Evolutionary conservation across 2,113 vertebrate species (phyloP), one percentile per base, ranked within the genome.

Genomic region (Strigops habroptila): DNA sequence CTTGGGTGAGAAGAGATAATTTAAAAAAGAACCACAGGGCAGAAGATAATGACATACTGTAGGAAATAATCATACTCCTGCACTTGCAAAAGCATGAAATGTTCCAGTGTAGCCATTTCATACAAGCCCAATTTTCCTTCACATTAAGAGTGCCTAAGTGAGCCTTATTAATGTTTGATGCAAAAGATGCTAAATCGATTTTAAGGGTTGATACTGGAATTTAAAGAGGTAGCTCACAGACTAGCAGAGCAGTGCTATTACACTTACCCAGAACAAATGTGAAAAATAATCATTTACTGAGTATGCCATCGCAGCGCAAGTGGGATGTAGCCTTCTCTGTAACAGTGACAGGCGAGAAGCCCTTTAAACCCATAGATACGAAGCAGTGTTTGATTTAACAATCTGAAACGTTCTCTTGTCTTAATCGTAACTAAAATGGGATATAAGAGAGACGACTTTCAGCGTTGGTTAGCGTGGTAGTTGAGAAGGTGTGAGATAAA

Each of bases 91-190:
- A 96, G 93, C 92, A 97, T 90, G 82, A 93, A 95, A 96, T 97
- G 64, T 86, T 96, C 91, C 76, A 84, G 48, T 93, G 39, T 97
- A 94, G 92, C 78, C 90, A 96, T 97, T 98, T 97, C 81, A 95
- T 92, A 91, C 23, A 87, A 74, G 89, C 78, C 91, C 94, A 87
- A 93, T 95, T 85, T 97, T 95, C 90, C 94, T 16, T 81, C 81
- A 64, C 94, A 96, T 97, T 97, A 94, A 94, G 71, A 75, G 69
- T 35, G 24, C 75, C 81, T 95, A 96, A 93, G 83, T 93, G 96
- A 96, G 48, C 95, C 75, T 97, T 96, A 93, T 93, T 96, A 95
- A 94, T 96, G 70, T 96, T 96, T 97, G 86, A 96, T 92, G 93
- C 7, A 33, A 95, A 95, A 96, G 70, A 90, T 92, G 78, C 67